Base-by-base conservation (phyloP, 2,797 vertebrate genomes). In the Gouania willdenowi region DNA sequence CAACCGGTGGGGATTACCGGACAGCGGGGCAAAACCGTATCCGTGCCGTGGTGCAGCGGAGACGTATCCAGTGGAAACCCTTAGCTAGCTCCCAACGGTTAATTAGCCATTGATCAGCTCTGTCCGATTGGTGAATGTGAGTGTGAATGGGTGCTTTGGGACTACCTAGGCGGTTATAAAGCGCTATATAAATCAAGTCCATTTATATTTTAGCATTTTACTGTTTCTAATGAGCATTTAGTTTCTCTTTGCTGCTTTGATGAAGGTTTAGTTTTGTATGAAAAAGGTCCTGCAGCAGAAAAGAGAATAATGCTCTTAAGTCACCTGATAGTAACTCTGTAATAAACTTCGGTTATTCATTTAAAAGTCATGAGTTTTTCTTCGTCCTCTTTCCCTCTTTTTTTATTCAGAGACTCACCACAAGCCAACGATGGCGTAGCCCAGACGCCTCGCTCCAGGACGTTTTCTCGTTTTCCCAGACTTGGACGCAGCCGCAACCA, bases 391-490 rank as follows among this genome's bases (percentile, higher is more conserved):
- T 52, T 56, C 25, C 49, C 60, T 73, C 20, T 46, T 32, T 26
- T 44, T 27, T 47, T 30, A 20, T 50, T 40, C 62, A 98, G 96
- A 29, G 94, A 98, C 65, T 64, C 90, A 1, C 75, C 90, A 4
- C 80, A 91, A 38, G 60, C 82, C 5, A 90, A 82, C 27, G 94
- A 99, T 0, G 34, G 84, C 0, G 79, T 71, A 17, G 63, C 68
- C 81, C 94, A 91, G 82, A 89, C 82, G 13, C 86, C 25, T n/a
- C 87, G 83, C 20, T 87, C 91, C 4, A 93, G 87, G 68, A 89
- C 71, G 1, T 81, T 89, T 1, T 72, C 93, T 0, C 93, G 92
- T 18, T 97, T 98, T 67, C 88, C 95, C 21, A 89, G 88, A 52
- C 87, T 97, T 43, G 90, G 93, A 20, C 92, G 93, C 44, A 81